Evolutionary conservation across 2,888 invertebrate genomes (phyloP), one percentile per base, ranked within the genome.

Genomic region (Euplexia lucipara): DNA sequence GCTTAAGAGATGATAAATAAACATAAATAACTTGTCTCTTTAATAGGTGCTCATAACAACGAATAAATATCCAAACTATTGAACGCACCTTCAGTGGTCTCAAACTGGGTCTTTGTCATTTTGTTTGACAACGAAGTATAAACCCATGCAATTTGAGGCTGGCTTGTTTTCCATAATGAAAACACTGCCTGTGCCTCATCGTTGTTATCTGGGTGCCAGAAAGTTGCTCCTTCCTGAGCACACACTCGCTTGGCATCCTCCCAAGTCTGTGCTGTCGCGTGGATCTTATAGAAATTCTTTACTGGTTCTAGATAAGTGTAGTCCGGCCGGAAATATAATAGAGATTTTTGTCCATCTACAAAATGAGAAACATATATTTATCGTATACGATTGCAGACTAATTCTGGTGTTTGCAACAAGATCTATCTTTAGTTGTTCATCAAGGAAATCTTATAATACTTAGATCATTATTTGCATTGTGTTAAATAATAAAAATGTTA

Each of bases 281-380:
- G 91, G 22, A 92, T 83, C 81, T 93, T 94, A 79, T 93, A 93
- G 64, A 92, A 93, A 62, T 86, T 86, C 6, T 84, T 49, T 7
- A 85, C 79, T 1, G 59, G 72, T 18, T 88, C 84, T 59, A 91
- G 45, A 64, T 84, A 93, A 12, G 56, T 84, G 72, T 93, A 93
- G 75, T 93, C 92, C 45, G 86, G 88, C 2, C 92, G 87, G 67
- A 92, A 93, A 70, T 89, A 89, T 47, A 85, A 86, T 7, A 81
- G 74, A 37, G 81, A 65, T 2, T 73, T 78, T 80, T 90, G 90
- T 44, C 85, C 88, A 84, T 86, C 92, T 92, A 81, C 35, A n/a
- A 34, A 41, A 20, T 0, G 5, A n/a, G n/a, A n/a, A n/a, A n/a
- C n/a, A n/a, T n/a, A n/a, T n/a, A n/a, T n/a, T n/a, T n/a, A n/a